Evolutionary conservation across 2,113 vertebrate genomes (phyloP).

Genomic region (Ophiodon elongatus): DNA sequence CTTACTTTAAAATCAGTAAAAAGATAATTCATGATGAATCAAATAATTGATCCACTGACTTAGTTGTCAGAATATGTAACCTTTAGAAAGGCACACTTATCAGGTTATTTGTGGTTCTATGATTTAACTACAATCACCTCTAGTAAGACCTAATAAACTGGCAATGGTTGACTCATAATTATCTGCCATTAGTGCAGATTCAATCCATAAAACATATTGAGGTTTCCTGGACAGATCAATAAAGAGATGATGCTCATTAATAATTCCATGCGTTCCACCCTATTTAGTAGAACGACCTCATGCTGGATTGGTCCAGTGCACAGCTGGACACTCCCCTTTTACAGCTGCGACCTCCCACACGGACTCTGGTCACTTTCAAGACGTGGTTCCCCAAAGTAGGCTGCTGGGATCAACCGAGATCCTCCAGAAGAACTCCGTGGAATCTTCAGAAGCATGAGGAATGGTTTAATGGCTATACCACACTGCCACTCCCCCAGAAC

Average conservation of each 20-base stretch:
- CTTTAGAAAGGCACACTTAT: no score
- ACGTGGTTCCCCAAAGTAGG: slow-evolving; percentile 17
- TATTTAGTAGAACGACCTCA: neutral
- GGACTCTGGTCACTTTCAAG: neutral
- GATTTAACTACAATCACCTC: neutral
- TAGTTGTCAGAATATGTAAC: no score
- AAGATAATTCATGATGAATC: no score
- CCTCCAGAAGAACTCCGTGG: slow-evolving; percentile 11
- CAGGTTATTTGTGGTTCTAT: neutral
- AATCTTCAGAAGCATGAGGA: neutral
- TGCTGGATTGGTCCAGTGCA: neutral
- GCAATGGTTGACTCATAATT: slow-evolving; percentile 19
- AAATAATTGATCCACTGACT: no score
- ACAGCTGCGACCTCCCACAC: neutral
- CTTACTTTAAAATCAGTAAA: no score
- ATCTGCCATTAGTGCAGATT: slow-evolving; percentile 17
- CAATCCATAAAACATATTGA: neutral
- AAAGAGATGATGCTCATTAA: neutral
- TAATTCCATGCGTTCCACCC: slow-evolving; percentile 12
- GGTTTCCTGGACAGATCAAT: no score
- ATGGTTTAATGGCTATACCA: slow-evolving; percentile 5
- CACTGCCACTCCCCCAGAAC: slow-evolving; percentile 18
- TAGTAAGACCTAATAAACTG: neutral
- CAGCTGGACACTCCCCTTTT: neutral
- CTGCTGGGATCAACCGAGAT: slow-evolving; percentile 3